Percentiles rank a stretch among this genome's conserved stretches.
Conservation (phyloP, 2,888 invertebrate genomes). For the Hofmannophila pseudospretella region DNA sequence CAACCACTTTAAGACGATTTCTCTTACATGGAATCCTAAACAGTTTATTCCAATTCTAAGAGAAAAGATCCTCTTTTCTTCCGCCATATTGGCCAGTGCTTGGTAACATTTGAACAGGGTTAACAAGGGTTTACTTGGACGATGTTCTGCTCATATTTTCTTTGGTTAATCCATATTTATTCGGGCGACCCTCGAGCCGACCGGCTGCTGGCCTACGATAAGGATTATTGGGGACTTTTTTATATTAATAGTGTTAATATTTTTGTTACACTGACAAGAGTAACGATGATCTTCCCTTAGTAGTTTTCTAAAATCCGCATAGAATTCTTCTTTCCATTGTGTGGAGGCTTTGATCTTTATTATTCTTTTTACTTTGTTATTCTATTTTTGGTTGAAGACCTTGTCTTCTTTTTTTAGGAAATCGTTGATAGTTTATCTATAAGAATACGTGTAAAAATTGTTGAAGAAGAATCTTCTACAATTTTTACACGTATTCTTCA, state of each 20-base stretch:
- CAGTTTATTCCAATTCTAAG: conserved; percentile 2
- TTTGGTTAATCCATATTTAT: conserved; percentile 68
- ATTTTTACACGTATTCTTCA: no score
- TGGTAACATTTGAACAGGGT: conserved; percentile 22
- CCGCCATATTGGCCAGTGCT: conserved; percentile 19
- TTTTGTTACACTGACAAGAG: conserved; percentile 19
- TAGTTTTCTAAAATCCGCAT: no score
- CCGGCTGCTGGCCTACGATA: conserved; percentile 50
- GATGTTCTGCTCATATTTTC: conserved; percentile 52
- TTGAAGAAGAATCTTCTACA: no score
- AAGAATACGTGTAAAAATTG: no score
- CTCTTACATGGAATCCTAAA: neutral
- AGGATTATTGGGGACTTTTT: conserved; percentile 29
- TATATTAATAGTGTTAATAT: conserved; percentile 52
- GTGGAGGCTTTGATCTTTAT: no score
- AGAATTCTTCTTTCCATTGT: no score
- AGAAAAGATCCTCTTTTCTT: neutral
- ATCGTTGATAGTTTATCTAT: no score
- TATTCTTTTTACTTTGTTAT: no score
- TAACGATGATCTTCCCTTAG: conserved; percentile 1
- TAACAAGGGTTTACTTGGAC: conserved; percentile 43
- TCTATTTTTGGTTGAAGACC: no score
- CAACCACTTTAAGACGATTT: no score
- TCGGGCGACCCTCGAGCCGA: conserved; percentile 50
- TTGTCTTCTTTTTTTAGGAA: no score